A percentile compares a stretch with the other conserved stretches of the same genome.
phyloP scores from a whole-genome alignment of 2,113 vertebrate species.

The Capreolus pygargus region DNA sequence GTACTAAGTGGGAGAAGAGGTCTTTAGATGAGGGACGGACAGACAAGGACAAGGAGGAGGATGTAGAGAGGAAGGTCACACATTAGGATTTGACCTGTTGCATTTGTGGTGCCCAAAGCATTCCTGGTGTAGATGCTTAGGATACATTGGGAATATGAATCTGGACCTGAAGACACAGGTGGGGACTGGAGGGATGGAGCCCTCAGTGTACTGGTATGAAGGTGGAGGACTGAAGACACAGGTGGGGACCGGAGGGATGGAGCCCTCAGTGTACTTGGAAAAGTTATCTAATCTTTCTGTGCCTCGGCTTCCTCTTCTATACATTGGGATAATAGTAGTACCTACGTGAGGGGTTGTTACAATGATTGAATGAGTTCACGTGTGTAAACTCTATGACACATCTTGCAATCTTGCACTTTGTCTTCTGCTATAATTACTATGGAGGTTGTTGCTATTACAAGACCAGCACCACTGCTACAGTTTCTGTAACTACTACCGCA shows the following conservation, averaged over 20 bases:
- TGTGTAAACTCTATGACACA: background rate
- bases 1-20: background rate
- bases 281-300: background rate
- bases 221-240: background rate
- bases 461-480: background rate
- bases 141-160: background rate
- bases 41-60: background rate
- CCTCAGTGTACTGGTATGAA: background rate
- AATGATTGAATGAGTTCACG: accelerated
- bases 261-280: background rate
- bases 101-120: background rate
- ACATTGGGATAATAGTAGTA: background rate
- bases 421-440: background rate
- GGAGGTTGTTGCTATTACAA: accelerated
- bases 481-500: background rate
- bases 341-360: background rate
- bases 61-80: background rate
- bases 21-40: background rate
- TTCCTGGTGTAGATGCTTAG: background rate
- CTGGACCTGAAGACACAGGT: background rate
- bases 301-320: background rate
- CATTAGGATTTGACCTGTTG: background rate
- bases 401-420: accelerated
- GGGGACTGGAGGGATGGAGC: background rate
- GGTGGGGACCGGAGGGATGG: background rate